These are phyloP conservation scores for Mesocricetus auratus DNA, from an alignment of 2,113 vertebrate genomes.

Conservation along the genomic window DNA sequence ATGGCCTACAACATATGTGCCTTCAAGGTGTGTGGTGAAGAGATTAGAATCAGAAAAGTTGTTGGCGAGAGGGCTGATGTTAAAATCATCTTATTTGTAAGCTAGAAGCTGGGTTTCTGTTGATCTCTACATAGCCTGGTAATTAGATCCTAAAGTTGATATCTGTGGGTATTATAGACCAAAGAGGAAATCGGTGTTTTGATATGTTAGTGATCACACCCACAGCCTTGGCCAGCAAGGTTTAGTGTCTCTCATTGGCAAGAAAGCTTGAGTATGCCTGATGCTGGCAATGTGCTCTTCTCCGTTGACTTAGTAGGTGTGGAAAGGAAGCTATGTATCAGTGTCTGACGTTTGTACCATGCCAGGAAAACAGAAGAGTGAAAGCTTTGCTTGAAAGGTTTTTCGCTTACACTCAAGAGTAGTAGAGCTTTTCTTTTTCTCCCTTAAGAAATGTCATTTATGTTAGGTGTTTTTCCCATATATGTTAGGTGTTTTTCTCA, in stretches of 20 bases:
- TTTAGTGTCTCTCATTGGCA: neutral
- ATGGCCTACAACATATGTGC: neutral
- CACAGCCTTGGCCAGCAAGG: neutral
- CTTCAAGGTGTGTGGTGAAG: neutral
- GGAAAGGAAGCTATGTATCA: neutral
- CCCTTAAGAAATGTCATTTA: neutral
- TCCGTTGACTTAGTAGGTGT: neutral
- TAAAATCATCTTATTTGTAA: slow-evolving; percentile 24
- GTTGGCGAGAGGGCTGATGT: neutral
- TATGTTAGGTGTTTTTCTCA: neutral
- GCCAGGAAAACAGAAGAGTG: neutral
- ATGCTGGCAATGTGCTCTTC: neutral
- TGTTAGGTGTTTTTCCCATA: neutral
- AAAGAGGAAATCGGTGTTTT: neutral
- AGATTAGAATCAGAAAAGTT: neutral
- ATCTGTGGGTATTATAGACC: neutral
- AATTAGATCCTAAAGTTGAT: neutral
- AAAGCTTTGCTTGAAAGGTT: neutral
- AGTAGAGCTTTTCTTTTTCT: neutral
- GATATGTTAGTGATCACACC: neutral
- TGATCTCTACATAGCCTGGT: neutral
- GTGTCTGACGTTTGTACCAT: neutral
- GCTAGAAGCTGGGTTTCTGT: neutral
- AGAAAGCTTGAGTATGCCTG: neutral
- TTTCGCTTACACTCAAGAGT: neutral